Conservation (phyloP, 2,113 vertebrate species). For the Entomyzon cyanotis region DNA sequence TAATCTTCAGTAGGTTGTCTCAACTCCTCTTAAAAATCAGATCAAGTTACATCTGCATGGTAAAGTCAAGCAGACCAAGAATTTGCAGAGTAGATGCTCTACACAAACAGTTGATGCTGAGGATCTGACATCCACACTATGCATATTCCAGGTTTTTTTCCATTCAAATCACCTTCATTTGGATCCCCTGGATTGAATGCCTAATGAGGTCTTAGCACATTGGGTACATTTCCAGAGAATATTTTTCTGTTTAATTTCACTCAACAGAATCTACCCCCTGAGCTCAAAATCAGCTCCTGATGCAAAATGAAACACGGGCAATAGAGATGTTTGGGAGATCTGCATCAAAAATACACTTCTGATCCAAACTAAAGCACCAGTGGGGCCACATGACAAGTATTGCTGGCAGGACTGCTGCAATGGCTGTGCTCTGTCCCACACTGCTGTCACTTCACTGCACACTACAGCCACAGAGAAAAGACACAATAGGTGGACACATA, state of each 20-base stretch:
- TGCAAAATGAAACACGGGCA: neutral
- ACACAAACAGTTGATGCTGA: neutral
- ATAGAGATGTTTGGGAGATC: neutral
- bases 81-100: neutral
- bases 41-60: neutral
- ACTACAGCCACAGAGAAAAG: neutral
- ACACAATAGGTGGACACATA: neutral
- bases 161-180: neutral
- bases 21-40: neutral
- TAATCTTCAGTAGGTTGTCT: neutral
- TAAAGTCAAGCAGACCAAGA: neutral
- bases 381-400: fast-evolving
- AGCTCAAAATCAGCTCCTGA: neutral
- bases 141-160: neutral
- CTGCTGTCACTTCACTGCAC: neutral
- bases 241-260: neutral
- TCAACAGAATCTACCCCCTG: neutral
- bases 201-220: neutral
- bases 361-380: neutral
- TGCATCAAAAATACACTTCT: neutral
- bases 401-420: neutral
- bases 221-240: neutral
- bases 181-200: neutral
- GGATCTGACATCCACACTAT: neutral
- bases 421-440: neutral